A percentile compares a stretch with the other conserved stretches of the same genome.
Evolutionary conservation across 53 echinoderm and acorn worm species (phyloP).

Genomic region (Stichopus horrens): DNA sequence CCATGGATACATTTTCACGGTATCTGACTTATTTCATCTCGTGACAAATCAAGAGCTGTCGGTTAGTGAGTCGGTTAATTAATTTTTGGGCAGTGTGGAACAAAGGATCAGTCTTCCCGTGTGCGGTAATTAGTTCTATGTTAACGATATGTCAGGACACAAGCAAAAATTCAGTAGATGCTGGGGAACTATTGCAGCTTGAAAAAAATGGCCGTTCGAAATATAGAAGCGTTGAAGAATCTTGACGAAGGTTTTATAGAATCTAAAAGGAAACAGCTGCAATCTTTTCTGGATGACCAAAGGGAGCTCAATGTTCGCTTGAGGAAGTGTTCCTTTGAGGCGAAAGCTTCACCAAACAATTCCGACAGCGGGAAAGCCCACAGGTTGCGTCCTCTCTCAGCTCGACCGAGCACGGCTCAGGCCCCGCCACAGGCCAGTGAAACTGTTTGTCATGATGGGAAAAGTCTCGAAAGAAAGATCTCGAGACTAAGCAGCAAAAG

Average conservation of each 20-base stretch:
- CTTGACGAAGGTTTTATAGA: slow-evolving; percentile 53
- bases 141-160: not conserved
- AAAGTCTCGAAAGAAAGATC: not conserved
- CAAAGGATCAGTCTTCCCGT: not conserved
- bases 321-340: slow-evolving; percentile 51
- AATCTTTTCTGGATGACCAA: slow-evolving; percentile 61
- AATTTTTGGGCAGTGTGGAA: not conserved
- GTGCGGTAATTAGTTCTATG: not conserved
- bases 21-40: not conserved
- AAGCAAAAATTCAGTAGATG: not conserved
- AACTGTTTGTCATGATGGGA: not conserved
- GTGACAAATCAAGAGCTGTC: not conserved
- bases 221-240: slow-evolving; percentile 42
- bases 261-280: slow-evolving; percentile 55
- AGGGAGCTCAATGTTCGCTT: slow-evolving; percentile 52
- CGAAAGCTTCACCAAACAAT: not conserved
- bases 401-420: slow-evolving; percentile 44
- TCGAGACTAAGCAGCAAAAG: not conserved
- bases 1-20: slow-evolving; percentile 9
- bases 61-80: slow-evolving; percentile 11
- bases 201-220: not conserved
- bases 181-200: not conserved
- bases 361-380: slow-evolving; percentile 39
- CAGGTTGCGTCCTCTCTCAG: slow-evolving; percentile 53
- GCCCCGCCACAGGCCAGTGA: not conserved